A percentile compares a stretch with the other conserved stretches of the same genome.
Evolutionary conservation across 2,888 invertebrate species (phyloP).

Genomic region (Drosophila hamatofila): DNA sequence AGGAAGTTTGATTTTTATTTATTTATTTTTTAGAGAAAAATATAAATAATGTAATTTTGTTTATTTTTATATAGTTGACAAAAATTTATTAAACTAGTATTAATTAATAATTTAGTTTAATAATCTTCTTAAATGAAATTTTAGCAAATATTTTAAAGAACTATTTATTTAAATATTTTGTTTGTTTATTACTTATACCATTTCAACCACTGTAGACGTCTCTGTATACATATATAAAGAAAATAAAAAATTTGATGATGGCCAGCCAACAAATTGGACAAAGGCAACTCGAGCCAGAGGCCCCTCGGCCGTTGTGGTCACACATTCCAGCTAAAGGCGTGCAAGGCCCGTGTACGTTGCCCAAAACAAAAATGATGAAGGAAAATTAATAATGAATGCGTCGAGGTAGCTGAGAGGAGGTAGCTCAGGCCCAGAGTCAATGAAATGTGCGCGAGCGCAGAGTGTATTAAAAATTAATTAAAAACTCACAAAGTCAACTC

Average conservation of each 20-base stretch:
- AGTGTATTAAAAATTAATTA: constrained; percentile 70
- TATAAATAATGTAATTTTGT: too few species aligned
- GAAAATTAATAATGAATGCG: constrained; percentile 37
- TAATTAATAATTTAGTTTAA: too few species aligned
- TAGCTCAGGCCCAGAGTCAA: constrained; percentile 39
- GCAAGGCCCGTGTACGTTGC: constrained; percentile 12
- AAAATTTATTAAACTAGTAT: background rate
- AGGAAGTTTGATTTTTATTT: too few species aligned
- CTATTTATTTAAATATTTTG: background rate
- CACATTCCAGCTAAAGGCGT: constrained; percentile 60
- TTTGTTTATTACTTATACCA: background rate
- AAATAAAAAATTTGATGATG: constrained; percentile 55
- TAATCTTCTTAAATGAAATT: too few species aligned
- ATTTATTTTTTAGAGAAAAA: too few species aligned
- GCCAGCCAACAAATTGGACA: constrained; percentile 49
- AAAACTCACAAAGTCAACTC: constrained; percentile 34
- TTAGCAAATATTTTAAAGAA: too few species aligned
- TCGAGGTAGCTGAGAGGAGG: background rate
- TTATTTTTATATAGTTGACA: background rate
- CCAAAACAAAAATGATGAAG: constrained; percentile 18
- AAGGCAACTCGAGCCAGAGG: constrained; percentile 14
- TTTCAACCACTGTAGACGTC: background rate
- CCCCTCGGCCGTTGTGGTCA: constrained; percentile 12
- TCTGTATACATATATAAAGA: constrained; percentile 22
- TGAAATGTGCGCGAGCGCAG: constrained; percentile 35